A percentile compares a stretch with the other conserved stretches of the same genome.
These are phyloP conservation scores for Reticulitermes speratus DNA, from an alignment of 1,140 invertebrate genomes.

Conservation along the genomic window DNA sequence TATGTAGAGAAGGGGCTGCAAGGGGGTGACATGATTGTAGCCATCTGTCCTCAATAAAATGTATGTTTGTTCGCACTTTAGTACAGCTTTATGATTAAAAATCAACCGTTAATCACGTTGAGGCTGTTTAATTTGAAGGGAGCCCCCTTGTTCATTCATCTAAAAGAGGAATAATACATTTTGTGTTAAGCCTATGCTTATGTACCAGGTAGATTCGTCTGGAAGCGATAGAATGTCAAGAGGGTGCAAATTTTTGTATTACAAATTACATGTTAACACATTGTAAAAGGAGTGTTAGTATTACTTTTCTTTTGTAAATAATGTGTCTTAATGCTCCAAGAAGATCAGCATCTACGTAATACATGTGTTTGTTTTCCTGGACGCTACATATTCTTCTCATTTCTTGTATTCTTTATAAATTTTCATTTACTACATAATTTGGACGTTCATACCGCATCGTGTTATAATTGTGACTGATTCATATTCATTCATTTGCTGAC, in stretches of 20 bases:
- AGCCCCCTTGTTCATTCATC: background rate
- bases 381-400: too few species aligned
- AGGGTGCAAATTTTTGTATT: background rate
- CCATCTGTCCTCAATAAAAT: conserved; percentile 18
- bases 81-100: background rate
- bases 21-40: conserved; percentile 12
- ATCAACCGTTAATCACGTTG: background rate
- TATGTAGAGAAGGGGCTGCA: conserved; percentile 13
- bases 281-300: too few species aligned
- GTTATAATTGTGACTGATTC: too few species aligned
- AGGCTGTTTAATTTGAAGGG: background rate
- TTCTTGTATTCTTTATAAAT: too few species aligned
- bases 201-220: background rate
- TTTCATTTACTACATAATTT: too few species aligned
- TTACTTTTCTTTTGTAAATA: too few species aligned
- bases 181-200: background rate
- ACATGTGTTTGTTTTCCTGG: too few species aligned
- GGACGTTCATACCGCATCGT: too few species aligned
- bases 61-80: conserved; percentile 7
- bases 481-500: too few species aligned
- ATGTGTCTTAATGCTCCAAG: too few species aligned
- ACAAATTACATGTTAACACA: too few species aligned
- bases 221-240: background rate
- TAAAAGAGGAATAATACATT: background rate
- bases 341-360: too few species aligned